These are phyloP conservation scores for Cyaniris semiargus DNA, from an alignment of 2,888 invertebrate genomes.

Conservation along the genomic window DNA sequence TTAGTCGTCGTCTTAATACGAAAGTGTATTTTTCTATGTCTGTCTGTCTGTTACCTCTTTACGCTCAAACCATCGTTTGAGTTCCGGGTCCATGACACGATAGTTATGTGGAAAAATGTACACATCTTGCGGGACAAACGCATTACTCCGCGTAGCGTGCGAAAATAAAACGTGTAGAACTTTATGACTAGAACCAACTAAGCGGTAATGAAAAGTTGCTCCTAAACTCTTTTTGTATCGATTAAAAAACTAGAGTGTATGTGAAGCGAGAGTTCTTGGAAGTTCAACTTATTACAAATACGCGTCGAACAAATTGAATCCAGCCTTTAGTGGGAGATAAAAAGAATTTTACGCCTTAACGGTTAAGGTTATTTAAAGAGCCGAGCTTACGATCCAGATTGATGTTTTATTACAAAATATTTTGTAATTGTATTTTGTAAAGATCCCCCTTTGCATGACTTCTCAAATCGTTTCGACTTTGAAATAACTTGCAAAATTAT, in stretches of 20 bases:
- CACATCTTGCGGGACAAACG: not conserved
- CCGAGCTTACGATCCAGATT: slow-evolving; percentile 28
- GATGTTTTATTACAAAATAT: slow-evolving; percentile 30
- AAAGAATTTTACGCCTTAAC: slow-evolving; percentile 41
- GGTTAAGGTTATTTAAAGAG: slow-evolving; percentile 37
- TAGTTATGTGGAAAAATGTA: too few species aligned
- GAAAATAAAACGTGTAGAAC: not conserved
- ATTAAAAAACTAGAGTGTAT: slow-evolving; percentile 9
- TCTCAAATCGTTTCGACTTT: slow-evolving; percentile 21
- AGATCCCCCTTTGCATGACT: not conserved
- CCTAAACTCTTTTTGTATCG: not conserved
- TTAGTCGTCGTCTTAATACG: too few species aligned
- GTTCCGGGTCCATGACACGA: not conserved
- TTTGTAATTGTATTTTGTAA: slow-evolving; percentile 27
- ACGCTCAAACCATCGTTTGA: not conserved
- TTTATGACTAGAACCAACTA: not conserved
- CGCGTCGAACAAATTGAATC: slow-evolving; percentile 70
- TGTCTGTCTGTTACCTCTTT: too few species aligned
- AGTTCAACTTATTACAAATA: slow-evolving; percentile 62
- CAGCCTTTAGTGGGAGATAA: slow-evolving; percentile 57
- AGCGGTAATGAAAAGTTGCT: not conserved
- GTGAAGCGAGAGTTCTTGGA: not conserved
- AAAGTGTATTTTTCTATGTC: not conserved
- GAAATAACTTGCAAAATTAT: not conserved
- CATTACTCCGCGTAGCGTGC: not conserved